These are phyloP conservation scores for Phrynocephalus vlangalii DNA, from an alignment of 2,797 vertebrate genomes.

Conservation along the genomic window DNA sequence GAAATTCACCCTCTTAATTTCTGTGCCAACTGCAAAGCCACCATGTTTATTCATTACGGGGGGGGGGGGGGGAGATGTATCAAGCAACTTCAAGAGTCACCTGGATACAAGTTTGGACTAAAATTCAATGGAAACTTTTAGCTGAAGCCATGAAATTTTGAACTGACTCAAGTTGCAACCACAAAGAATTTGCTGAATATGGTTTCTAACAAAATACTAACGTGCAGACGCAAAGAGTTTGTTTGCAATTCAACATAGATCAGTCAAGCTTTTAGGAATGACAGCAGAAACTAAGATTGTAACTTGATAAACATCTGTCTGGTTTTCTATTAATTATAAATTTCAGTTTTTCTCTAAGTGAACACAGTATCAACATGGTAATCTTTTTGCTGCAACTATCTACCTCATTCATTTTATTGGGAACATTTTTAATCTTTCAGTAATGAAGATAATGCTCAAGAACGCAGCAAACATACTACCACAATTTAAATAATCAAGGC, in stretches of 20 bases:
- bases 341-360: neutral
- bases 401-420: constrained; percentile 41
- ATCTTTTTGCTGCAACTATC: constrained; percentile 25
- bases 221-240: neutral
- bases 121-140: constrained; percentile 4
- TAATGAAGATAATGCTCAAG: no score
- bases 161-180: constrained; percentile 27
- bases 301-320: neutral
- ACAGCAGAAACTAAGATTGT: neutral
- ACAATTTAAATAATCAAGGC: neutral
- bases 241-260: neutral
- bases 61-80: neutral
- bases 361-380: constrained; percentile 2
- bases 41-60: neutral
- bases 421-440: no score
- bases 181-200: constrained; percentile 29
- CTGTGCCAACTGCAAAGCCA: neutral
- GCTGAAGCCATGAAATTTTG: constrained; percentile 14
- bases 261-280: neutral
- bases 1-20: neutral
- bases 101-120: constrained; percentile 7
- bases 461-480: no score
- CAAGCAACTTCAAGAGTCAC: constrained; percentile 35
- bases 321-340: constrained; percentile 5
- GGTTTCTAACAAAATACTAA: constrained; percentile 35